These are phyloP conservation scores for Magallana nippona DNA, from an alignment of 2,888 invertebrate genomes.

Conservation along the genomic window DNA sequence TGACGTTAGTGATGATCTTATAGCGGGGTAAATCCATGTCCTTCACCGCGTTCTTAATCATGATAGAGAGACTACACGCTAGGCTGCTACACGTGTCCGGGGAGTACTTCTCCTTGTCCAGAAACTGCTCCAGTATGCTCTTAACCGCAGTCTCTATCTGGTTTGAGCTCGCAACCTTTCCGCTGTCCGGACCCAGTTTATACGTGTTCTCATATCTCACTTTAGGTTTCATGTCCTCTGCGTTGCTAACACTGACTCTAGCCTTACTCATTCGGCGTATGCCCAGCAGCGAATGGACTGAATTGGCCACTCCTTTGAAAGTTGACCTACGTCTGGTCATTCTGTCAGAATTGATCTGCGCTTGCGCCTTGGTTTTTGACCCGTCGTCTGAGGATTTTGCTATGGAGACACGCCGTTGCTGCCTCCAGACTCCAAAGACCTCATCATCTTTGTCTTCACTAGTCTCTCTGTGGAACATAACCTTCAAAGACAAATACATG, in stretches of 20 bases:
- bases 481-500: background rate
- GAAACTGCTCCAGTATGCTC: conserved; percentile 54
- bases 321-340: conserved; percentile 52
- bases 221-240: conserved; percentile 54
- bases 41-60: conserved; percentile 59
- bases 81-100: conserved; percentile 53
- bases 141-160: conserved; percentile 50
- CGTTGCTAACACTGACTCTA: conserved; percentile 42
- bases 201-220: conserved; percentile 64
- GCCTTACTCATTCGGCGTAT: conserved; percentile 45
- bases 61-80: conserved; percentile 57
- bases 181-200: conserved; percentile 61
- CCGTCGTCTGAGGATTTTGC: conserved; percentile 30
- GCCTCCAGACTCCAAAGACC: conserved; percentile 42
- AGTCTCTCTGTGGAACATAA: conserved; percentile 8
- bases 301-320: conserved; percentile 52
- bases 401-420: conserved; percentile 34
- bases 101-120: conserved; percentile 56
- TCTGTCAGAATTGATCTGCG: background rate
- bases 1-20: conserved; percentile 62
- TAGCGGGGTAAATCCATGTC: conserved; percentile 59
- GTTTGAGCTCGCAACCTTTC: conserved; percentile 48
- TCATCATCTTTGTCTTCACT: conserved; percentile 30
- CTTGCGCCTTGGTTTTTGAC: background rate
- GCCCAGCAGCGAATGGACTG: conserved; percentile 47